Percentiles rank a stretch among this genome's conserved stretches.
Conservation (phyloP, 2,113 vertebrate species). For the Bettongia penicillata region DNA sequence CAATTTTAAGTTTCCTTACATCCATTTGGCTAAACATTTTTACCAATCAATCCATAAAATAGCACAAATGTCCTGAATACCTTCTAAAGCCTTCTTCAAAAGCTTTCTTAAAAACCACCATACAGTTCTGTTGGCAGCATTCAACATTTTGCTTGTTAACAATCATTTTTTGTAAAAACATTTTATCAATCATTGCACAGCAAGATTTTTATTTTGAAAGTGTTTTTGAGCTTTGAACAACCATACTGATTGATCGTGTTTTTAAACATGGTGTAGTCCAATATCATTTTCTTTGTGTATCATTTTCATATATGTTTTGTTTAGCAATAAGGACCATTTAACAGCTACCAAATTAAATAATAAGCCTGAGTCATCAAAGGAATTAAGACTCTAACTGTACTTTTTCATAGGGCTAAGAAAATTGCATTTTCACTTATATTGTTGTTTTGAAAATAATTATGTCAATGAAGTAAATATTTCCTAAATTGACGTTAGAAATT, state of each 20-base stretch:
- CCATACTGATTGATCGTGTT: constrained; percentile 49
- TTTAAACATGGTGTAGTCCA: constrained; percentile 57
- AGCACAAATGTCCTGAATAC: constrained; percentile 69
- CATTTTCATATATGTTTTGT: constrained; percentile 39
- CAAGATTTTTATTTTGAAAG: constrained; percentile 69
- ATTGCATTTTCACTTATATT: constrained; percentile 36
- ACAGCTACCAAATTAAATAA: not conserved
- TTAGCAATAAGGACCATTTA: constrained; percentile 46
- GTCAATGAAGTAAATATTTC: constrained; percentile 28
- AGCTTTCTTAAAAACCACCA: constrained; percentile 84
- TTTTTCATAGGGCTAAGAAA: constrained; percentile 52
- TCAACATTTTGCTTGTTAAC: constrained; percentile 82
- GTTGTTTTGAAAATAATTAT: constrained; percentile 31
- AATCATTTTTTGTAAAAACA: constrained; percentile 78
- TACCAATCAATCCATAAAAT: constrained; percentile 81
- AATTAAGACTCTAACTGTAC: constrained; percentile 13
- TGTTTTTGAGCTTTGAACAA: constrained; percentile 69
- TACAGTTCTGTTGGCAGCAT: constrained; percentile 89
- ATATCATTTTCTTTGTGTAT: constrained; percentile 53
- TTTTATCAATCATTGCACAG: constrained; percentile 79
- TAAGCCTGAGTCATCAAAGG: not conserved
- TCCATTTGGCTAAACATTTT: constrained; percentile 85
- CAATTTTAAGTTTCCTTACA: constrained; percentile 88
- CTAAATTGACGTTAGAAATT: constrained; percentile 33
- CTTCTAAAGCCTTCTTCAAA: constrained; percentile 79